phyloP scores from a whole-genome alignment of 2,113 vertebrate genomes.

The Prietella phreatophila region DNA sequence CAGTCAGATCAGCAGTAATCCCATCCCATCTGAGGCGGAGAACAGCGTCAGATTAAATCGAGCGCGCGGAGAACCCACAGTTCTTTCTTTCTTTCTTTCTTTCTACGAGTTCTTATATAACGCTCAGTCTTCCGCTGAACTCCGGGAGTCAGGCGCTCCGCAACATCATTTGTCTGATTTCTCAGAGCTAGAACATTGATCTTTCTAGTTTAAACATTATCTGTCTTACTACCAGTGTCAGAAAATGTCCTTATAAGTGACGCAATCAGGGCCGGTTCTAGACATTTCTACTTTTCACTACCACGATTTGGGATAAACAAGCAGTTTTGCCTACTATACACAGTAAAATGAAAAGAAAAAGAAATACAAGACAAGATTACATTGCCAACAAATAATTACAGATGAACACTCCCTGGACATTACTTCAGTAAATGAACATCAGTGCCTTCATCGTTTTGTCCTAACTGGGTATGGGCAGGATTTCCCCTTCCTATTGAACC shows the following conservation, averaged over 20 bases:
- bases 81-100: not conserved
- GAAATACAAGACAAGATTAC: too few species aligned
- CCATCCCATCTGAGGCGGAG: conserved; percentile 55
- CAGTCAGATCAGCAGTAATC: conserved; percentile 56
- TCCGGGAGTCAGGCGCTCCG: not conserved
- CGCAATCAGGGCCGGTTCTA: too few species aligned
- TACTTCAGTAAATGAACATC: too few species aligned
- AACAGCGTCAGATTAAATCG: conserved; percentile 66
- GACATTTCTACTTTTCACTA: too few species aligned
- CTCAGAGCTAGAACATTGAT: not conserved
- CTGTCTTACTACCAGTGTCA: not conserved
- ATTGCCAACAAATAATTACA: too few species aligned
- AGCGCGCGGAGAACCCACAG: conserved; percentile 30
- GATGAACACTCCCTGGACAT: too few species aligned
- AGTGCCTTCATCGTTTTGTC: too few species aligned
- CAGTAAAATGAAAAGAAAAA: too few species aligned
- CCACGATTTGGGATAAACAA: too few species aligned
- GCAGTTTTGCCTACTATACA: too few species aligned
- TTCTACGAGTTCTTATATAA: conserved; percentile 56
- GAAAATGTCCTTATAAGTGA: not conserved
- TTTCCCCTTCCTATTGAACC: too few species aligned
- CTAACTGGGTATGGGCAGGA: too few species aligned
- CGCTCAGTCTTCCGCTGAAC: not conserved
- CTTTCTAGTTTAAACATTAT: not conserved
- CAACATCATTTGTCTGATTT: not conserved